Base-by-base conservation (phyloP, 1,140 invertebrate species). In the Drosophila equinoxialis region DNA sequence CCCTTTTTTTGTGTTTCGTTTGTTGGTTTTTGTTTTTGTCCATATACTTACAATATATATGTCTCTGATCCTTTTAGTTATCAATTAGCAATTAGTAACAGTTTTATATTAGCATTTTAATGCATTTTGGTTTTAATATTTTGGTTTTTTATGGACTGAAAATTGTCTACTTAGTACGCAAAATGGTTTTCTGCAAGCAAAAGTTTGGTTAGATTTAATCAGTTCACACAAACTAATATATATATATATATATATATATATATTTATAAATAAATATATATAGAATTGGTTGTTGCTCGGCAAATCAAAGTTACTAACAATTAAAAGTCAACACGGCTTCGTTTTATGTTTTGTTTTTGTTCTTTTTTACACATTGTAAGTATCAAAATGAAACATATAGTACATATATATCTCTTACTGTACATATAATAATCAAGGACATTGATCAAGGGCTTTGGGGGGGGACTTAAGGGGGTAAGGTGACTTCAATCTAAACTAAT, bases 41-140 rank as follows among this genome's bases (percentile, higher is more conserved):
- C 41, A 8, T 65, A 14, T 26, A 51, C 58, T 54, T 54, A 73
- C 35, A 37, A 65, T 62, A 41, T 57, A 62, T 51, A 11, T 58
- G 57, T 54, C 11, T 71, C 55, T 68, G 51, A 61, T 57, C 39
- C 54, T 68, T 48, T 82, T 77, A 65, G 64, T 69, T 80, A 83
- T 83, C 61, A 83, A 79, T 83, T 83, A 70, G 75, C 65, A 83
- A 89, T 77, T 83, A 79, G 76, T 89, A 86, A 86, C 83, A 87
- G 72, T 83, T 51, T 51, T 82, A 79, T 76, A 77, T 83, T 83
- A 73, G 75, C 65, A 59, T 73, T 81, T 70, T 69, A 73, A 79
- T 74, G 66, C 20, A 23, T 67, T 65, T 68, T 41, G 37, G 5
- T 54, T 60, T 71, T 51, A 42, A 23, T 61, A 35, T 68, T 30